Conservation (phyloP, 2,113 vertebrate genomes). For the Globicephala melas region DNA sequence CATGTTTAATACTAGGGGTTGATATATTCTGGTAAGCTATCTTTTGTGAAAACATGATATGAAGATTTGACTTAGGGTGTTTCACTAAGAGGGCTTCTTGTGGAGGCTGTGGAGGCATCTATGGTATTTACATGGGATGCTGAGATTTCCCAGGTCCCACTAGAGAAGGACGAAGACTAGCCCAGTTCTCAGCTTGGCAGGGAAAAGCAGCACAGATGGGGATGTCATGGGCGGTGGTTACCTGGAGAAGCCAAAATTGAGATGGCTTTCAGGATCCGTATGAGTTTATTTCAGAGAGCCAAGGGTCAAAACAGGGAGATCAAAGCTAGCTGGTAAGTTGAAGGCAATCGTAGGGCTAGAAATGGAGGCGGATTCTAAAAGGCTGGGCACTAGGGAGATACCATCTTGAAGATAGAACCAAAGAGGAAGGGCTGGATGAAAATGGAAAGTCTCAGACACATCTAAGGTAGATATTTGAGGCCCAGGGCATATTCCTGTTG, state of each 20-base stretch:
- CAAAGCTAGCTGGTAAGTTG: neutral
- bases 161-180: neutral
- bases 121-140: neutral
- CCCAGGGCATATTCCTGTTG: neutral
- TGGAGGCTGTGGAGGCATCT: neutral
- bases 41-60: neutral
- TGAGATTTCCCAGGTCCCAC: neutral
- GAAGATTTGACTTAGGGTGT: neutral
- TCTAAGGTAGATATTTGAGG: neutral
- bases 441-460: neutral
- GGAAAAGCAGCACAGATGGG: neutral
- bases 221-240: neutral
- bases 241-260: neutral
- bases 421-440: neutral
- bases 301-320: neutral
- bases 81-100: constrained; percentile 27
- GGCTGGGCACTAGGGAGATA: neutral
- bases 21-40: neutral
- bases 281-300: neutral
- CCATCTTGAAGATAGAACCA: neutral
- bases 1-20: neutral
- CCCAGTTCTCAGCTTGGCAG: neutral
- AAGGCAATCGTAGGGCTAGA: neutral
- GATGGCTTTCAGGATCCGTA: neutral
- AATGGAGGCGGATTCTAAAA: neutral